Evolutionary conservation across 1,140 invertebrate genomes (phyloP).

Genomic region (Calephelis nemesis): DNA sequence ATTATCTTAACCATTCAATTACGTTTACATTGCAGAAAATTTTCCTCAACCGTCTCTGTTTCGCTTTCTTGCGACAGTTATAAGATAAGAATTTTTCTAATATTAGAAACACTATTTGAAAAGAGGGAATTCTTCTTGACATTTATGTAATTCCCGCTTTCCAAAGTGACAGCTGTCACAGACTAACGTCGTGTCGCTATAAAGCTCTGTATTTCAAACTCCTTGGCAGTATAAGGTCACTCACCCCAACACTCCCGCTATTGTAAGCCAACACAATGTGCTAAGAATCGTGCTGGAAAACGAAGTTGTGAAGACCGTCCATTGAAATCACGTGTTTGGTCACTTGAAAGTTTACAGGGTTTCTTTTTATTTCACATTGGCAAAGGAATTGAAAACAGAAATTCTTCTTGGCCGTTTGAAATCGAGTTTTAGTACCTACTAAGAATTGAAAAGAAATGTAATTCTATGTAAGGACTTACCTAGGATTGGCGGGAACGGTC

Average conservation of each 20-base stretch:
- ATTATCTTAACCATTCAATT: no score
- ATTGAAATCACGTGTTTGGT: slow-evolving; percentile 18
- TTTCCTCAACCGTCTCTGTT: no score
- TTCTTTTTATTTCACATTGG: slow-evolving; percentile 7
- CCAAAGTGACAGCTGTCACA: slow-evolving; percentile 12
- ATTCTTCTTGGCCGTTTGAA: background rate
- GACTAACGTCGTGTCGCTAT: slow-evolving; percentile 1
- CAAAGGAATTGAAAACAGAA: slow-evolving; percentile 9
- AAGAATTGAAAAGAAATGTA: background rate
- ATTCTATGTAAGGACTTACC: background rate
- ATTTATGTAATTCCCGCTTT: background rate
- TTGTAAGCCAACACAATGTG: slow-evolving; percentile 12
- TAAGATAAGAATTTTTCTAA: no score
- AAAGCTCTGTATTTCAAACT: slow-evolving; percentile 11
- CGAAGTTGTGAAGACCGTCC: slow-evolving; percentile 9
- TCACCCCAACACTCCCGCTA: slow-evolving; percentile 10
- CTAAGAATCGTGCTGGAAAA: slow-evolving; percentile 16
- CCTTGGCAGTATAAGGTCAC: slow-evolving; percentile 14
- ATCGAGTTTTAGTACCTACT: background rate
- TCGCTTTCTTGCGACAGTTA: no score
- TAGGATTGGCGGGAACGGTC: no score
- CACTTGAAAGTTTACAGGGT: slow-evolving; percentile 12
- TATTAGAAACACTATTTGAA: no score
- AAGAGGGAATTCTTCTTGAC: background rate
- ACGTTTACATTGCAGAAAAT: no score